A percentile compares a stretch with the other conserved stretches of the same genome.
Evolutionary conservation across 2,797 vertebrate genomes (phyloP).

Genomic region (Halcyon badia): DNA sequence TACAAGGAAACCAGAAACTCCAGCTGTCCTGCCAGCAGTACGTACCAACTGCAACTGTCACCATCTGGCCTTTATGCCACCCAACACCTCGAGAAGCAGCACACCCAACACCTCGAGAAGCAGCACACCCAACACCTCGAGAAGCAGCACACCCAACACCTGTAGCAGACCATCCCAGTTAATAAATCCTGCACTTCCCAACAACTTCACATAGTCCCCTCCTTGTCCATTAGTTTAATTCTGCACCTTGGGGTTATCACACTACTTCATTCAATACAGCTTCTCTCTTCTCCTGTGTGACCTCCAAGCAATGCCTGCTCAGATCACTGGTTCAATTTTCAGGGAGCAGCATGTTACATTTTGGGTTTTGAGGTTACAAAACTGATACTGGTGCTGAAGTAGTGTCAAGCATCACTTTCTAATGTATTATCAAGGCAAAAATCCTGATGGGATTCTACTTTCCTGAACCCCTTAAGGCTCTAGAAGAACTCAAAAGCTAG

Average conservation of each 20-base stretch:
- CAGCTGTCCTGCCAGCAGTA: neutral
- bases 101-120: neutral
- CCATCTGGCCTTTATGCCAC: neutral
- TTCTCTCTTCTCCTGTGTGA: neutral
- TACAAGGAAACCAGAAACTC: neutral
- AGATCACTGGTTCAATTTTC: neutral
- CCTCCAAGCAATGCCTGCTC: neutral
- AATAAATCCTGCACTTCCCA: neutral
- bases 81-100: neutral
- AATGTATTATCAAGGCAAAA: neutral
- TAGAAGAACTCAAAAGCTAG: neutral
- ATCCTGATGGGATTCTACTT: neutral
- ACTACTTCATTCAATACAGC: neutral
- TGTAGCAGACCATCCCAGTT: neutral
- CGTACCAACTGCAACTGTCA: neutral
- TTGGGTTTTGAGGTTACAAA: neutral
- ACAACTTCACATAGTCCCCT: neutral
- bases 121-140: neutral
- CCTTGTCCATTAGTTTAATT: neutral
- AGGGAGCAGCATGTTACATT: neutral
- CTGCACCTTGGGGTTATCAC: neutral
- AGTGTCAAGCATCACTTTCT: neutral
- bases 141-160: neutral
- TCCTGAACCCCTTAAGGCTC: neutral
- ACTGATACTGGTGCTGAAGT: neutral